Percentiles rank a stretch among this genome's conserved stretches.
Conservation (phyloP, 2,113 vertebrate genomes). For the Leiothrix lutea region DNA sequence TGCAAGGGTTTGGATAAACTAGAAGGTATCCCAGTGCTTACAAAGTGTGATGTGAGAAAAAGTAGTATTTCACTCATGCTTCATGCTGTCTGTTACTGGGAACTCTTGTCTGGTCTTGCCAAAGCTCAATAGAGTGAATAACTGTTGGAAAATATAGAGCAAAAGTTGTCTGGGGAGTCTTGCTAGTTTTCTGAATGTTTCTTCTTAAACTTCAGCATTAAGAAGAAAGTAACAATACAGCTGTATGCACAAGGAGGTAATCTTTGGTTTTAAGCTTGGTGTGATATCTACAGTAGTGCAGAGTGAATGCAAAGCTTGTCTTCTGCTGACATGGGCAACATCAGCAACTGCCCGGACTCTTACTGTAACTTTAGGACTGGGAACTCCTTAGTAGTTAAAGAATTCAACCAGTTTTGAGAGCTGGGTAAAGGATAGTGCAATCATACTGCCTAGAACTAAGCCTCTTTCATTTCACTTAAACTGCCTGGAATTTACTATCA, state of each 20-base stretch:
- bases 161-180: not conserved
- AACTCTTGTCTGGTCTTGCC: not conserved
- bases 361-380: not conserved
- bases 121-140: not conserved
- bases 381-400: not conserved
- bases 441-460: not conserved
- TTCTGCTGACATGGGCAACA: not conserved
- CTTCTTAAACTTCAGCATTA: not conserved
- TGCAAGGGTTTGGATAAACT: not conserved
- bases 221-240: not conserved
- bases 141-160: not conserved
- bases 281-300: not conserved
- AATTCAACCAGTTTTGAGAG: not conserved
- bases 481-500: not conserved
- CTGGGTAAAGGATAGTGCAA: not conserved
- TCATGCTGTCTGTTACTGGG: not conserved
- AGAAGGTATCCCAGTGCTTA: not conserved
- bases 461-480: not conserved
- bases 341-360: not conserved
- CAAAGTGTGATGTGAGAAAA: not conserved
- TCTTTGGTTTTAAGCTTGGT: not conserved
- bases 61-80: not conserved
- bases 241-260: not conserved
- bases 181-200: not conserved
- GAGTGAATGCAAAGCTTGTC: not conserved